phyloP scores from a whole-genome alignment of 2,113 vertebrate genomes.

The Asarcornis scutulata region DNA sequence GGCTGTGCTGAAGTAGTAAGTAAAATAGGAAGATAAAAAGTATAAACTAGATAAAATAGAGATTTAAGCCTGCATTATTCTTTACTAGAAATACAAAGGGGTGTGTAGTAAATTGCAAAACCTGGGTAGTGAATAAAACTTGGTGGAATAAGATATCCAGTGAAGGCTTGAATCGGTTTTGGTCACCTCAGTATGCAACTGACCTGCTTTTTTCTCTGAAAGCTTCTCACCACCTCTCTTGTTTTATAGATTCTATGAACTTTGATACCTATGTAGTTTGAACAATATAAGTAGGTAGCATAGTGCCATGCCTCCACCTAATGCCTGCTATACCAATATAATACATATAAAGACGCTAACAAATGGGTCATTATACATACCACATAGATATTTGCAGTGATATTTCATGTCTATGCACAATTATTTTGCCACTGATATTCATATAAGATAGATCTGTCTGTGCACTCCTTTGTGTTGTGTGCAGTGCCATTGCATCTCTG shows the following conservation, averaged over 20 bases:
- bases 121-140: background rate
- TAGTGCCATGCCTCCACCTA: background rate
- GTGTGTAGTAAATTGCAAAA: background rate
- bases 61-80: background rate
- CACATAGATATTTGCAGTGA: background rate
- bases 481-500: background rate
- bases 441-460: background rate
- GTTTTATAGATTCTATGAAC: background rate
- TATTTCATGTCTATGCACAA: background rate
- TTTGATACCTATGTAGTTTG: background rate
- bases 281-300: background rate
- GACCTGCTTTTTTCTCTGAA: background rate
- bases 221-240: background rate
- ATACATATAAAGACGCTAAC: background rate
- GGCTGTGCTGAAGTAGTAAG: background rate
- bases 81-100: background rate
- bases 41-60: background rate
- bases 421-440: background rate
- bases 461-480: background rate
- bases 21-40: background rate
- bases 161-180: background rate
- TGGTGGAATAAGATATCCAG: background rate
- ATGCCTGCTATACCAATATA: background rate
- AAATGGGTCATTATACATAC: background rate
- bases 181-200: background rate